phyloP scores from a whole-genome alignment of 2,113 vertebrate species.

The Amphilophus citrinellus region DNA sequence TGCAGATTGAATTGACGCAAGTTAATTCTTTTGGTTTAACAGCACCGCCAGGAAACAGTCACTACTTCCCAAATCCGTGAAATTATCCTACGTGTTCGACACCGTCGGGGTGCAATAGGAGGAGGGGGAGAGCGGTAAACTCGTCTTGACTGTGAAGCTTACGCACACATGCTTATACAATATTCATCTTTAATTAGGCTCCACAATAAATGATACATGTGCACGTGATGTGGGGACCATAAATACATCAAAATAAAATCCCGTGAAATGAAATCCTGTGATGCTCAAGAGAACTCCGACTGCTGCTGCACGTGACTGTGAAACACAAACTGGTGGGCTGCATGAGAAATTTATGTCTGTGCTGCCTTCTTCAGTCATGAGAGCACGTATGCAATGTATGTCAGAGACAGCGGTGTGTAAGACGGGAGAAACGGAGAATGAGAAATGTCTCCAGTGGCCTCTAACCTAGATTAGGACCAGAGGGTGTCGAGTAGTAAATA shows the following conservation, averaged over 20 bases:
- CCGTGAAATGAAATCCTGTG: slow-evolving; percentile 69
- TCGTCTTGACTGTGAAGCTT: neutral
- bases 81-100: slow-evolving; percentile 1
- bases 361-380: slow-evolving; percentile 47
- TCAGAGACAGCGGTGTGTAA: slow-evolving; percentile 29
- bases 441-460: slow-evolving; percentile 55
- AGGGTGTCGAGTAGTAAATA: slow-evolving; percentile 68
- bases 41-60: neutral
- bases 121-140: slow-evolving; percentile 19
- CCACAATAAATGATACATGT: slow-evolving; percentile 33
- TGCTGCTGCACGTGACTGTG: slow-evolving; percentile 54
- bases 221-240: neutral
- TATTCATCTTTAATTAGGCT: slow-evolving; percentile 37
- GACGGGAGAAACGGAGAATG: neutral
- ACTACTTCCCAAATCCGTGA: slow-evolving; percentile 14
- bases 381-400: slow-evolving; percentile 58
- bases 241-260: slow-evolving; percentile 62
- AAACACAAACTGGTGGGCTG: slow-evolving; percentile 60
- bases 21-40: neutral
- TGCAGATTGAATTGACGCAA: neutral
- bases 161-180: slow-evolving; percentile 16
- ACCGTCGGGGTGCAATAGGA: slow-evolving; percentile 2
- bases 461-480: slow-evolving; percentile 77
- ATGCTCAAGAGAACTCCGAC: slow-evolving; percentile 52
- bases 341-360: slow-evolving; percentile 72